A percentile compares a stretch with the other conserved stretches of the same genome.
Conservation (phyloP, 2,797 vertebrate genomes). For the Eospalax fontanierii region DNA sequence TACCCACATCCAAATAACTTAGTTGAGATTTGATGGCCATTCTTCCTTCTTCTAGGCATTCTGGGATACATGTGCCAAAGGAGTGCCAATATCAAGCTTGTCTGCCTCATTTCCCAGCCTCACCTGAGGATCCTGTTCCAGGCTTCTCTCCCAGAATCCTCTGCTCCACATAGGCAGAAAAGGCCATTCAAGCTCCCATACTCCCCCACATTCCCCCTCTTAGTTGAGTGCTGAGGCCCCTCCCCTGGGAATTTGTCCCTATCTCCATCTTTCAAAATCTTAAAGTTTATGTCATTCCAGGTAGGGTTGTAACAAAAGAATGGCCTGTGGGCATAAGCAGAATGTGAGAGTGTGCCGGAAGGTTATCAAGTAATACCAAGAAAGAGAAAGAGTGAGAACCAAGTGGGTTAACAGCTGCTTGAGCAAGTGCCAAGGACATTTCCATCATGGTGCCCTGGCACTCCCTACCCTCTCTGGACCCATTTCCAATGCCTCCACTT, state of each 20-base stretch:
- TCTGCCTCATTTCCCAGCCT: background rate
- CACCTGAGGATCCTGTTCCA: background rate
- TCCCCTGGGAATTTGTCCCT: background rate
- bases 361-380: background rate
- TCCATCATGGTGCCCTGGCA: background rate
- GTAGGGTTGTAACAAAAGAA: background rate
- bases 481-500: background rate
- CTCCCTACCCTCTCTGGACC: background rate
- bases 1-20: background rate
- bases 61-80: background rate
- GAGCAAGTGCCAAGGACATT: background rate
- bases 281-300: background rate
- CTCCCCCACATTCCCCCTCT: background rate
- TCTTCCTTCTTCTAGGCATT: background rate
- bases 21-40: background rate
- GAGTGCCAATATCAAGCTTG: background rate
- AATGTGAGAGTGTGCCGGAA: background rate
- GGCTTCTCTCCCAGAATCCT: background rate
- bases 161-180: background rate
- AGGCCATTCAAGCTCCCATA: too few relatives aligned
- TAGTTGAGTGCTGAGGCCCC: background rate
- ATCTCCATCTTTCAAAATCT: background rate
- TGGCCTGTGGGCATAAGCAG: background rate
- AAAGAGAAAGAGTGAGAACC: background rate
- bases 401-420: background rate